Evolutionary conservation across 2,888 invertebrate genomes (phyloP).

Genomic region (Nephrotoma flavescens): DNA sequence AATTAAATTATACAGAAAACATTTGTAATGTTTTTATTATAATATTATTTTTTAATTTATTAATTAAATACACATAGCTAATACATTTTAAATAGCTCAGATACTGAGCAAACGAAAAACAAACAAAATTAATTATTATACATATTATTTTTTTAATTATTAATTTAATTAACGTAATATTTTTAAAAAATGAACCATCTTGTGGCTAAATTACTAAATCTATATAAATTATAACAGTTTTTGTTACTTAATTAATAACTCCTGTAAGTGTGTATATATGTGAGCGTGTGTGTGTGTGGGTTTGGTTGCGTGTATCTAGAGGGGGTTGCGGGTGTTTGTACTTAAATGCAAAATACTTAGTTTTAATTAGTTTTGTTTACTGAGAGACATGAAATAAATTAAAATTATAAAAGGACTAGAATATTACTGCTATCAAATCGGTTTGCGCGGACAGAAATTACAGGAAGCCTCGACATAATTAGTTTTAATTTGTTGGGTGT

Average conservation of each 20-base stretch:
- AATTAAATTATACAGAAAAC: background rate
- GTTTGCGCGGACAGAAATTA: background rate
- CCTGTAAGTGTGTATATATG: background rate
- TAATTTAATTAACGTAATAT: background rate
- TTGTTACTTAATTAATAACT: background rate
- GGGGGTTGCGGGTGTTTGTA: background rate
- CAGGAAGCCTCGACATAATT: background rate
- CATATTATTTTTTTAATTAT: background rate
- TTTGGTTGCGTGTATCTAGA: too few species aligned
- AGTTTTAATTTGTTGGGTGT: background rate
- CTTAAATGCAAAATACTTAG: background rate
- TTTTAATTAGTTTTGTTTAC: background rate
- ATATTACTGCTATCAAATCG: background rate
- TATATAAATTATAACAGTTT: background rate
- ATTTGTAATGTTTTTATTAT: background rate
- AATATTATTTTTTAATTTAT: background rate
- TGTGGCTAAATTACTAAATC: background rate
- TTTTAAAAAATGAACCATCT: background rate
- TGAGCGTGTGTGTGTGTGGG: background rate
- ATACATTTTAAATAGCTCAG: background rate
- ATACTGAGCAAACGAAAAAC: conserved; percentile 1
- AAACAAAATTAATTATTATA: background rate
- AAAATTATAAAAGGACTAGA: background rate
- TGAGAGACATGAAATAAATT: background rate
- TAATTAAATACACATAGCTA: background rate